Percentiles rank a stretch among this genome's conserved stretches.
These are phyloP conservation scores for Thalassophryne amazonica DNA, from an alignment of 2,797 vertebrate genomes.

Conservation along the genomic window DNA sequence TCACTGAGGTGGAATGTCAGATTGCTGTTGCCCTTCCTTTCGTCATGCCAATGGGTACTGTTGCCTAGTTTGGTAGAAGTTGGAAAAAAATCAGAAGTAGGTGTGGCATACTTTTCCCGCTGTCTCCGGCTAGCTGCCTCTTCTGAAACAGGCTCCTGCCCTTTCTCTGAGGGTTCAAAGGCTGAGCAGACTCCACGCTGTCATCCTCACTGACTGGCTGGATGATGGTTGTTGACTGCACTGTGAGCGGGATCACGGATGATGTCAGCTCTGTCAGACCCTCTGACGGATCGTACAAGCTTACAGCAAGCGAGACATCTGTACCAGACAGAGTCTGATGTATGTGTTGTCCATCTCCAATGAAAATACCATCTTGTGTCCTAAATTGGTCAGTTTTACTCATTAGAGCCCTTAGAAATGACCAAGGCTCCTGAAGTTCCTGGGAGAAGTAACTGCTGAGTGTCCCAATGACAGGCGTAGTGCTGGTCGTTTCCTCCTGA, in stretches of 20 bases:
- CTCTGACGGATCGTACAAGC: constrained; percentile 1
- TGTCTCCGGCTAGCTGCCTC: constrained; percentile 53
- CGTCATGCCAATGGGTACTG: too few relatives aligned
- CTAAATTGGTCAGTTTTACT: constrained; percentile 35
- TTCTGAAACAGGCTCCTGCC: constrained; percentile 66
- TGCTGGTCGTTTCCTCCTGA: constrained; percentile 24
- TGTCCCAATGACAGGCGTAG: background rate
- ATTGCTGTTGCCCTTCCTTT: too few relatives aligned
- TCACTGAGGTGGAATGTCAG: too few relatives aligned
- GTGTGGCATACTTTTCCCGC: constrained; percentile 61
- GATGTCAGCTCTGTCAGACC: constrained; percentile 30
- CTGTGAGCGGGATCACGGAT: background rate
- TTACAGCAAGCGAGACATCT: background rate
- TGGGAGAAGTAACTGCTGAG: background rate
- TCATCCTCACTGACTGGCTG: constrained; percentile 4
- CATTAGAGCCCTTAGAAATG: constrained; percentile 39
- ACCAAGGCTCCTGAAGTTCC: constrained; percentile 35
- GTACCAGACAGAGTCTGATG: background rate
- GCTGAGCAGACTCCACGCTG: constrained; percentile 17
- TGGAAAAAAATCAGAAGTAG: background rate
- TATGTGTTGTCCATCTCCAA: background rate
- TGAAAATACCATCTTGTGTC: background rate
- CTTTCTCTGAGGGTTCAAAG: constrained; percentile 48
- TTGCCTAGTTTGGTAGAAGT: too few relatives aligned
- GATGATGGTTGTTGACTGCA: constrained; percentile 2